Conservation (phyloP, 2,113 vertebrate genomes). For the Gopherus flavomarginatus region DNA sequence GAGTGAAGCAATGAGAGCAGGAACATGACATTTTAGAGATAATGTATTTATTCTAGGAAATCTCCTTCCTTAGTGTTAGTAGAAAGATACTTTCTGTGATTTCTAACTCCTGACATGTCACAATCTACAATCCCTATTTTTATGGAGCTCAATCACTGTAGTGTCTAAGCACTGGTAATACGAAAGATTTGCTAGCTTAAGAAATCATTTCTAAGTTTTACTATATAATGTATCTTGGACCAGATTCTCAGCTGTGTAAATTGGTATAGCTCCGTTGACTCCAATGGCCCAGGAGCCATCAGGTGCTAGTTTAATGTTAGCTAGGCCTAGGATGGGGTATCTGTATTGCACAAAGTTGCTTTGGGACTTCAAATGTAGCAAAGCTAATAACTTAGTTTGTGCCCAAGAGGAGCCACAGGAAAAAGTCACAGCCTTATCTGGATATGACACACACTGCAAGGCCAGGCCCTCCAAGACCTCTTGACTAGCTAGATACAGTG, state of each 20-base stretch:
- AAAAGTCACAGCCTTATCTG: neutral
- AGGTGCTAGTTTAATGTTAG: neutral
- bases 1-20: neutral
- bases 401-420: neutral
- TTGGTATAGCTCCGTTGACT: neutral
- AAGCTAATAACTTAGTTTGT: neutral
- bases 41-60: neutral
- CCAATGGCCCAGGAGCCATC: neutral
- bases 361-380: neutral
- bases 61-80: fast-evolving
- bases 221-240: neutral
- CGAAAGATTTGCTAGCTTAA: neutral
- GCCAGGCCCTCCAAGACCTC: neutral
- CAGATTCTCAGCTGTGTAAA: neutral
- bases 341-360: neutral
- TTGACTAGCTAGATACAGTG: neutral
- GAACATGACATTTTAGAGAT: neutral
- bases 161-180: neutral
- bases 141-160: neutral
- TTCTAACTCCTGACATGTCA: neutral
- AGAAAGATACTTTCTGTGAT: neutral
- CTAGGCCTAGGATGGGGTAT: neutral
- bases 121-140: neutral
- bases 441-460: neutral
- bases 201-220: neutral